Conservation (phyloP, 2,888 invertebrate species). For the Limulus polyphemus region DNA sequence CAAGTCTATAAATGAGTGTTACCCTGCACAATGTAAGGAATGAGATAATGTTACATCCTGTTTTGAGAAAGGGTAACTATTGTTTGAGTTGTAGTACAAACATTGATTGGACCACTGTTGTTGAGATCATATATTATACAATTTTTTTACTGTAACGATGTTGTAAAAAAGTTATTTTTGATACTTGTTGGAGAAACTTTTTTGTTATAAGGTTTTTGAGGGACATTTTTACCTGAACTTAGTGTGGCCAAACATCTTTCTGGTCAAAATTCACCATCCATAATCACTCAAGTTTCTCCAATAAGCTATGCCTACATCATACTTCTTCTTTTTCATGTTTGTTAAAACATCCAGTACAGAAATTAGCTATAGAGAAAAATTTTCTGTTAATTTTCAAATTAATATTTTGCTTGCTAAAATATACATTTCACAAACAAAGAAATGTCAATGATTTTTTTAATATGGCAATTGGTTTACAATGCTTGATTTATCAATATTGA, state of each 20-base stretch:
- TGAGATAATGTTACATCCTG: conserved; percentile 2
- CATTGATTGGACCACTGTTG: conserved; percentile 21
- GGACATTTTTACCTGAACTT: conserved; percentile 22
- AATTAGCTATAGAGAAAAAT: too few species aligned
- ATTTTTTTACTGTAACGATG: conserved; percentile 11
- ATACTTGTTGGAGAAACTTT: conserved; percentile 26
- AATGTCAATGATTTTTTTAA: too few species aligned
- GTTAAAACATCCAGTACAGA: too few species aligned
- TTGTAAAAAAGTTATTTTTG: conserved; percentile 24
- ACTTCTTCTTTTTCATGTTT: too few species aligned
- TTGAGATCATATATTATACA: conserved; percentile 22
- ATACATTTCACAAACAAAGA: too few species aligned
- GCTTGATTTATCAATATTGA: too few species aligned
- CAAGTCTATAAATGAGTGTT: neutral
- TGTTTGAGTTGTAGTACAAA: conserved; percentile 23
- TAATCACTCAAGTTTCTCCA: conserved; percentile 20
- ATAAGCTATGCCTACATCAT: conserved; percentile 14
- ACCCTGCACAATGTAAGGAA: conserved; percentile 19
- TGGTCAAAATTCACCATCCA: too few species aligned
- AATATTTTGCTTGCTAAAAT: too few species aligned
- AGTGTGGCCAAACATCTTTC: conserved; percentile 19
- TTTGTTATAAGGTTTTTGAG: conserved; percentile 23
- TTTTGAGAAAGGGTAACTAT: neutral
- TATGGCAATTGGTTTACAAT: too few species aligned
- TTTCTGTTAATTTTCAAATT: too few species aligned